Evolutionary conservation across 92 coral and sea anemone species (phyloP).

Genomic region (Diadumene lineata): DNA sequence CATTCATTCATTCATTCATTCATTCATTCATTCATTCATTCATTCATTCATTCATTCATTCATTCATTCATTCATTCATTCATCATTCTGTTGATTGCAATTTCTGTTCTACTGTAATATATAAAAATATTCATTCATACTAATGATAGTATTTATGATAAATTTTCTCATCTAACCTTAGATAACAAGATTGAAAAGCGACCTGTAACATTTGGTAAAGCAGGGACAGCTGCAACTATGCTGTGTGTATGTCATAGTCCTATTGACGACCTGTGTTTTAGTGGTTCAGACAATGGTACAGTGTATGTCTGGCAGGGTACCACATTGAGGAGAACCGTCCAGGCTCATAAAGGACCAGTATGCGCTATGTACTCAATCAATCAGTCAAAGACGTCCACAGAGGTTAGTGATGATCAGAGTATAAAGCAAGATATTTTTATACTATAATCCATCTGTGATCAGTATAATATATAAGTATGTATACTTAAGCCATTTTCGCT

Average conservation of each 20-base stretch:
- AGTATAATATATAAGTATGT: too few relatives aligned
- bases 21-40: too few relatives aligned
- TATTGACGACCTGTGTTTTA: constrained; percentile 86
- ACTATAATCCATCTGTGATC: too few relatives aligned
- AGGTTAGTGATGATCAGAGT: constrained; percentile 51
- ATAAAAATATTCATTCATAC: neutral
- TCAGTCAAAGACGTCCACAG: constrained; percentile 76
- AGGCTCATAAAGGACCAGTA: constrained; percentile 94
- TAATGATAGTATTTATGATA: too few relatives aligned
- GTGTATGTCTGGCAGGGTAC: constrained; percentile 95
- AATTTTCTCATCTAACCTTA: too few relatives aligned
- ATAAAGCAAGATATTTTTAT: too few relatives aligned
- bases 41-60: neutral
- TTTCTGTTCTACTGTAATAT: neutral
- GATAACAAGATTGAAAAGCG: constrained; percentile 92
- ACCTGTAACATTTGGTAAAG: constrained; percentile 96
- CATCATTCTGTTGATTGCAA: neutral
- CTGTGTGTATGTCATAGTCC: constrained; percentile 98
- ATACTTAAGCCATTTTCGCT: too few relatives aligned
- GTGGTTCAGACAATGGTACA: constrained; percentile 88
- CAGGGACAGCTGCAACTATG: constrained; percentile 97
- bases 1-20: too few relatives aligned
- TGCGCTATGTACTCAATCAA: constrained; percentile 91
- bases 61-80: neutral
- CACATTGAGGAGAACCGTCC: constrained; percentile 81